Base-by-base conservation (phyloP, 2,113 vertebrate species). In the Athene noctua region DNA sequence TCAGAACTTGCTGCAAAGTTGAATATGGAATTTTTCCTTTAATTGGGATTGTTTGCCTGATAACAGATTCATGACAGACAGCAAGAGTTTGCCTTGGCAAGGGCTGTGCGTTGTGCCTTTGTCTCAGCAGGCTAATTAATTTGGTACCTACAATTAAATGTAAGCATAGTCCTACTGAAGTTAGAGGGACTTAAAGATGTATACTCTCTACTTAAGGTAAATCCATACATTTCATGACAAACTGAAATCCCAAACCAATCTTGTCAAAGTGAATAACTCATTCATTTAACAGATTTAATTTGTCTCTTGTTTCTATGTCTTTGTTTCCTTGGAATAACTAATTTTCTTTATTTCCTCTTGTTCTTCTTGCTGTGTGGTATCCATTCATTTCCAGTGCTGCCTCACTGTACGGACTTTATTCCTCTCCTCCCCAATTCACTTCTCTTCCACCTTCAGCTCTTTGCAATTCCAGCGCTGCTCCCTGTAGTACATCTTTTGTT, bases 391-490 rank as follows among this genome's bases (percentile, higher is more conserved):
- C 27, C 57, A 55, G 15, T 4, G 13, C 25, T 80, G 21, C 51
- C 46, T 78, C 47, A 21, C 40, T 70, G 17, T 57, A 10, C 30
- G 42, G 61, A 21, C 21, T 88, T 86, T 4, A 52, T 70, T 18
- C 26, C 7, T 58, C 68, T 91, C 18, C 36, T 90, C 15, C n/a
- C 38, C 2, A 3, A 15, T 49, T 87, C 14, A 79, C 32, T 81
- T 67, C 20, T 78, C 38, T 67, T 85, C 78, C 14, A 57, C 16
- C 15, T 92, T 49, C 22, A 26, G 38, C 11, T 10, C 18, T 57
- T 26, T 61, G 19, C 0, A 5, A 32, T 63, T 71, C 38, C 55
- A 61, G 23, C 0, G 0, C 47, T 63, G 12, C 8, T 92, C 27
- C n/a, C 44, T 57, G 29, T 65, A 80, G 10, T 51, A 72, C 4